Evolutionary conservation across 2,888 invertebrate genomes (phyloP).

Genomic region (Pandemis cinnamomeana): DNA sequence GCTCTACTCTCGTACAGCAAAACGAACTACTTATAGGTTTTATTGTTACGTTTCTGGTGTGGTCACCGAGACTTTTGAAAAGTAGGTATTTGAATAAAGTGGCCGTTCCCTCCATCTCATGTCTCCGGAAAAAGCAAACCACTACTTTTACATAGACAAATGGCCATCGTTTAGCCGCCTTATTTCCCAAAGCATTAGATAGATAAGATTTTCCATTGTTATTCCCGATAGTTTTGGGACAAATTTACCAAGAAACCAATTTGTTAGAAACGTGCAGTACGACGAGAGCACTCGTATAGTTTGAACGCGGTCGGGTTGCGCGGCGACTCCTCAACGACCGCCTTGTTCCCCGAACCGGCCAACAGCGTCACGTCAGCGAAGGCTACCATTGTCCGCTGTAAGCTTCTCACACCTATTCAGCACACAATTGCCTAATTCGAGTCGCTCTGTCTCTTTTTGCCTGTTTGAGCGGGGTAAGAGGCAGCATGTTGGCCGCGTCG

Average conservation of each 20-base stretch:
- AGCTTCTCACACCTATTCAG: background rate
- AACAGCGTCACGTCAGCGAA: background rate
- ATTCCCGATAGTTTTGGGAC: background rate
- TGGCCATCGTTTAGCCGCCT: too few species aligned
- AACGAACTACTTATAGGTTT: too few species aligned
- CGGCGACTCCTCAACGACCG: slow-evolving; percentile 1
- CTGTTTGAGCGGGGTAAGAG: slow-evolving; percentile 7
- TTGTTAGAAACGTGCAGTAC: background rate
- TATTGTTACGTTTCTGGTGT: too few species aligned
- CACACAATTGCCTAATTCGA: slow-evolving; percentile 29
- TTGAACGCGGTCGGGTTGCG: background rate
- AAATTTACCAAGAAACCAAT: background rate
- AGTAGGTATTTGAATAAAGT: too few species aligned
- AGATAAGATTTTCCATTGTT: too few species aligned
- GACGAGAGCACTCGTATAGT: background rate
- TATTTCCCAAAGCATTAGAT: too few species aligned
- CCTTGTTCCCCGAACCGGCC: slow-evolving; percentile 10
- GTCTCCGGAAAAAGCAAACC: too few species aligned
- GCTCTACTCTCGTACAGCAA: too few species aligned
- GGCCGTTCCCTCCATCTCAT: too few species aligned
- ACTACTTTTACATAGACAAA: too few species aligned
- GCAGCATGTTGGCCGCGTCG: slow-evolving; percentile 6
- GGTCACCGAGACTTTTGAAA: too few species aligned
- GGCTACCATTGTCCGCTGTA: slow-evolving; percentile 4
- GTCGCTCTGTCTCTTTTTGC: slow-evolving; percentile 12